Evolutionary conservation across 2,797 vertebrate genomes (phyloP).

Genomic region (Siniperca scherzeri): DNA sequence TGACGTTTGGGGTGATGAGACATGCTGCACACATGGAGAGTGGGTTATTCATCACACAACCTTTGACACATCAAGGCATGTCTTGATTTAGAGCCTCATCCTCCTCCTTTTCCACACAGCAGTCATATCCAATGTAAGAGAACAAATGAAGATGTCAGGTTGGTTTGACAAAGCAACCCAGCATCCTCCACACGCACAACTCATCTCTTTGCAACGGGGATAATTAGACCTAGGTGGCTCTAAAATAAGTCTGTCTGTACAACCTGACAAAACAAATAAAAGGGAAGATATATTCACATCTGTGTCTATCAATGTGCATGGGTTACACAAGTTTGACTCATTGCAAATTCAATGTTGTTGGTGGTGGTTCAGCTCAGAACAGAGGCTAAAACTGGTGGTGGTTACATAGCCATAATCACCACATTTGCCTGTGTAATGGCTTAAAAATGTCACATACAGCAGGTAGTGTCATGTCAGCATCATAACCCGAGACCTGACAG

Average conservation of each 20-base stretch:
- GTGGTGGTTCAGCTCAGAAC: slow-evolving; percentile 18
- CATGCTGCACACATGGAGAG: neutral
- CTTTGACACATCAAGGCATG: slow-evolving; percentile 20
- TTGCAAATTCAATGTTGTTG: neutral
- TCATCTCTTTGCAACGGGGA: slow-evolving; percentile 17
- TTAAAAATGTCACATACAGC: neutral
- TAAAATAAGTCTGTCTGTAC: slow-evolving; percentile 9
- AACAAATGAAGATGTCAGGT: slow-evolving; percentile 50
- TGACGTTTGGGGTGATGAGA: slow-evolving; percentile 7
- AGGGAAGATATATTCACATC: no score
- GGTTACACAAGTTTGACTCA: slow-evolving; percentile 3
- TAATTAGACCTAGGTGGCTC: slow-evolving; percentile 27
- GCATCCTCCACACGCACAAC: neutral
- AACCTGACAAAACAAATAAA: neutral
- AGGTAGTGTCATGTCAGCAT: slow-evolving; percentile 5
- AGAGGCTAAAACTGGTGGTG: neutral
- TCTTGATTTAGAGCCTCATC: slow-evolving; percentile 29
- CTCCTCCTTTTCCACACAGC: slow-evolving; percentile 16
- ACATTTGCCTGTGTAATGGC: slow-evolving; percentile 4
- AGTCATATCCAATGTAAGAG: slow-evolving; percentile 28
- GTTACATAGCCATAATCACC: neutral
- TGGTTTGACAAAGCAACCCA: slow-evolving; percentile 43
- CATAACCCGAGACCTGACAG: neutral
- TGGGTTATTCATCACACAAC: slow-evolving; percentile 25
- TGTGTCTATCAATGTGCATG: neutral